Evolutionary conservation across 2,797 vertebrate species (phyloP), one percentile per base, ranked within the genome.

Genomic region (Craterocephalus amniculus): DNA sequence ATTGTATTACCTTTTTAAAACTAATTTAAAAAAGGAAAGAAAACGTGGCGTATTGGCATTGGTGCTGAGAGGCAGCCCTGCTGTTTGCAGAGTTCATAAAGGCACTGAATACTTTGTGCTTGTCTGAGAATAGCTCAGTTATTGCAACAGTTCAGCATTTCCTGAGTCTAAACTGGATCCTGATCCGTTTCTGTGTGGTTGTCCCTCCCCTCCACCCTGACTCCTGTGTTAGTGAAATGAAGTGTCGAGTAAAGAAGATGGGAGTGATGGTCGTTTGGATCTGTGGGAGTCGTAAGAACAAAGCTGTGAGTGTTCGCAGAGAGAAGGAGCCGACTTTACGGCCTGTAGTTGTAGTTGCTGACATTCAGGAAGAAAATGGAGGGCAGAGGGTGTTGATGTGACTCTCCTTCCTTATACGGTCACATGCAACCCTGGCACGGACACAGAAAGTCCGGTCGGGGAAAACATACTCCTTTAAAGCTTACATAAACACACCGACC

Each of bases 401-500:
- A 91, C 81, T 89, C 86, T 82, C 70, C 87, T 70, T 92, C 94
- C 94, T 93, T 95, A 87, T 94, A 94, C 74, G 92, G 94, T 93
- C 92, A 93, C 87, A 90, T 81, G 83, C 79, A 86, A 84, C 78
- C 82, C 67, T 89, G 91, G 83, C 83, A 58, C 16, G 4, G 71
- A 87, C 86, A 76, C 74, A 75, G 69, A 80, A 55, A 80, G 80
- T 80, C 72, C 74, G 73, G 71, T 72, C 74, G 56, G 83, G 70
- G 81, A 91, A 91, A 93, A 88, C 83, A 91, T 84, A 81, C 84
- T 91, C 88, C 88, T 88, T 92, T 90, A 80, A 79, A 88, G 85
- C 93, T 94, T 89, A 34, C 86, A 84, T 93, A 93, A 94, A 95
- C 92, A 94, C 83, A 68, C 51, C 58, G 55, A 38, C 82, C 77